phyloP scores from a whole-genome alignment of 2,888 invertebrate genomes.

The Metellina segmentata region DNA sequence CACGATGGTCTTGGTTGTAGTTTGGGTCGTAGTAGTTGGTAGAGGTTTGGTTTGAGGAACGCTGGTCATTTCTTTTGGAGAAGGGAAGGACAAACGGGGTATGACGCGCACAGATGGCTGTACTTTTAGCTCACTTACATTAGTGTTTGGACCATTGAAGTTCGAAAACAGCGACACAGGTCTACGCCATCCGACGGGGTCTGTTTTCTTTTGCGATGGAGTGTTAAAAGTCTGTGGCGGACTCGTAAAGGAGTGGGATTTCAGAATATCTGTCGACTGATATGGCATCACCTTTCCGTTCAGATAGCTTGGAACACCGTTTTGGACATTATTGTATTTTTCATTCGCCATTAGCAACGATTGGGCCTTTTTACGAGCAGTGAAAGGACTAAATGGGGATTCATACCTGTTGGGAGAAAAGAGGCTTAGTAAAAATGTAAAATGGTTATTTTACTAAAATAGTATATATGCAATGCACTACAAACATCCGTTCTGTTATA shows the following conservation, averaged over 20 bases:
- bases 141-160: constrained; percentile 4
- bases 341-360: constrained; percentile 62
- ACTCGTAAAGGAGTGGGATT: constrained; percentile 7
- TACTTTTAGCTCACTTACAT: not conserved
- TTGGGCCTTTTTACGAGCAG: constrained; percentile 33
- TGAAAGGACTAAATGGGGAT: constrained; percentile 63
- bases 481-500: no score
- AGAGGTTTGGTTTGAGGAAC: not conserved
- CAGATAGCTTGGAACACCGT: not conserved
- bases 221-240: constrained; percentile 20
- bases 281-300: constrained; percentile 55
- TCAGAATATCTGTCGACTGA: constrained; percentile 62
- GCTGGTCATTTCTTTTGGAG: constrained; percentile 8
- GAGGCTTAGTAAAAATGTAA: not conserved
- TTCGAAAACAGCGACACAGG: constrained; percentile 33
- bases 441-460: no score
- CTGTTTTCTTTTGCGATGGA: constrained; percentile 21
- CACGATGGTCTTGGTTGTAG: constrained; percentile 55
- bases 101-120: constrained; percentile 43
- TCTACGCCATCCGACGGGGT: constrained; percentile 32
- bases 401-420: constrained; percentile 54
- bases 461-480: no score
- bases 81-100: constrained; percentile 43
- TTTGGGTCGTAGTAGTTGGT: not conserved
- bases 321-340: constrained; percentile 43